These are phyloP conservation scores for Miniopterus natalensis DNA, from an alignment of 2,113 vertebrate species.

Conservation along the genomic window DNA sequence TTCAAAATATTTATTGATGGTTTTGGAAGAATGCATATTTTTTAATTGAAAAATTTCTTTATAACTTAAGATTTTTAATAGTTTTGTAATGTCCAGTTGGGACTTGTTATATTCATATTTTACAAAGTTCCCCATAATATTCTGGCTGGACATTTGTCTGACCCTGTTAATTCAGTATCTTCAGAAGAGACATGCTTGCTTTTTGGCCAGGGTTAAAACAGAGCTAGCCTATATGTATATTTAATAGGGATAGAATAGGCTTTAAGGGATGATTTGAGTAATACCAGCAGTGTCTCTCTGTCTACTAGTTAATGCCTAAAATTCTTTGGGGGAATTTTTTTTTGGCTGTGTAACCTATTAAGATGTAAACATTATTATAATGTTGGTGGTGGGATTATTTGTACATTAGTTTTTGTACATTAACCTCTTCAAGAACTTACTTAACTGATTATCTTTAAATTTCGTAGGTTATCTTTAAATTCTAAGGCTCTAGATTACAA, in stretches of 20 bases:
- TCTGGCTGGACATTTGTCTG: conserved; percentile 17
- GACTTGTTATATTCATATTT: neutral
- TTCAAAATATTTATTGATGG: conserved; percentile 17
- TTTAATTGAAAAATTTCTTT: neutral
- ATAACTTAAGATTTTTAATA: conserved; percentile 26
- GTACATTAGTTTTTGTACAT: conserved; percentile 34
- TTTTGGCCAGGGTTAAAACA: neutral
- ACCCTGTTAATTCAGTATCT: neutral
- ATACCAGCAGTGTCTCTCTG: neutral
- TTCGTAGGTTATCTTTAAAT: neutral
- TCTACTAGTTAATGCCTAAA: neutral
- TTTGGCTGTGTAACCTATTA: neutral
- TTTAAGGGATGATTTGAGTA: neutral
- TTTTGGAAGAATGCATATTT: neutral
- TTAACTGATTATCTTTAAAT: conserved; percentile 12
- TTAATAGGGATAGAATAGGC: neutral
- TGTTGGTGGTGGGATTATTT: neutral
- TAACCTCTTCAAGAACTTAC: conserved; percentile 9
- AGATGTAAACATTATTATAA: neutral
- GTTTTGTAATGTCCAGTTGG: neutral
- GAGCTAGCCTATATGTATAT: neutral
- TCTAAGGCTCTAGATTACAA: neutral
- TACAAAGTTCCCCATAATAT: neutral
- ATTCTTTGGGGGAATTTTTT: conserved; percentile 12
- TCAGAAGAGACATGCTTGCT: conserved; percentile 22